Evolutionary conservation across 2,888 invertebrate genomes (phyloP), one percentile per base, ranked within the genome.

Genomic region (Pyrocoelia pectoralis): DNA sequence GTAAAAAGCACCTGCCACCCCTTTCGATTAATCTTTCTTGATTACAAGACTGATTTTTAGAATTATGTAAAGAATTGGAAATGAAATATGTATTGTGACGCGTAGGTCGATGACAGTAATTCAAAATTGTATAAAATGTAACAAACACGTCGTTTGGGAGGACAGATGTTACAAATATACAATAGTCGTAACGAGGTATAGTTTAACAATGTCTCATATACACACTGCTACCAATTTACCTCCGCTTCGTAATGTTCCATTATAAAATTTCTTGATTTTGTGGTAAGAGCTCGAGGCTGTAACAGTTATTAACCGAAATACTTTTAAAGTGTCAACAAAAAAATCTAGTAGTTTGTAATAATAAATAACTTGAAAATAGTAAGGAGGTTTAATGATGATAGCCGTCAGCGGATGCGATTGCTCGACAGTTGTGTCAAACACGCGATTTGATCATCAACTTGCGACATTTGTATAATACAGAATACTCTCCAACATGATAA

Each of bases 121-220:
- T 66, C 64, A 65, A 59, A 65, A 67, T 70, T 71, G 61, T 70
- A 70, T 70, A 74, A 63, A 74, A 73, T 71, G 74, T 75, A 76
- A 74, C 76, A 74, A 74, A 73, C 70, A 72, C 70, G 68, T 73
- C 71, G 73, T 71, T 72, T 70, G 73, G 75, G 75, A 76, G 76
- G 77, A 78, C 77, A 77, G 77, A 75, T 77, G 77, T 33, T 75
- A 72, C 69, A 58, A 65, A 67, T 64, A 68, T 70, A 80, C 79
- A 80, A 80, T 80, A 70, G 76, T 70, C 69, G 74, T 80, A 80
- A 80, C 80, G 80, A 80, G 78, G 76, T 24, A 24, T 24, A 24
- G 24, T 74, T 73, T 68, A 63, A 66, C 62, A 61, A 62, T 62
- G 53, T 62, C 54, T 54, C 62, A 56, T 56, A 55, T 55, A 60